Evolutionary conservation across 2,888 invertebrate species (phyloP).

Genomic region (Orgyia antiqua): DNA sequence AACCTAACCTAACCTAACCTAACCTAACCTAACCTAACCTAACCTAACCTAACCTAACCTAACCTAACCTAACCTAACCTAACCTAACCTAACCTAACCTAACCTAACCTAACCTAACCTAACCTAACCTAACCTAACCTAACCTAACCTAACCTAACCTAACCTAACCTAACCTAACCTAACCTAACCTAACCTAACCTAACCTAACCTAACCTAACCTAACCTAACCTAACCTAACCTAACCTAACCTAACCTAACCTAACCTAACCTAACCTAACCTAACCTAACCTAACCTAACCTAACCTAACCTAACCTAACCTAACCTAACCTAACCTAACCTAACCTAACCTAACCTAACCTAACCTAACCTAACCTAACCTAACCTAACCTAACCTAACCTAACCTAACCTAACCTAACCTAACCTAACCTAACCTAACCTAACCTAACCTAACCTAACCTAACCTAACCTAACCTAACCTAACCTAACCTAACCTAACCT

Average conservation of each 20-base stretch:
- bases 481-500: slow-evolving; percentile 7
- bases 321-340: slow-evolving; percentile 11
- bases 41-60: slow-evolving; percentile 15
- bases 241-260: slow-evolving; percentile 11
- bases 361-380: slow-evolving; percentile 5
- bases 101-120: slow-evolving; percentile 13
- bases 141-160: slow-evolving; percentile 20
- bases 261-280: slow-evolving; percentile 12
- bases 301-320: slow-evolving; percentile 12
- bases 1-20: slow-evolving; percentile 22
- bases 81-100: slow-evolving; percentile 12
- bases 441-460: not conserved
- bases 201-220: slow-evolving; percentile 18
- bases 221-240: slow-evolving; percentile 12
- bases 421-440: not conserved
- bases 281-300: slow-evolving; percentile 12
- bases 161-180: slow-evolving; percentile 20
- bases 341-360: slow-evolving; percentile 6
- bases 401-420: not conserved
- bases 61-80: slow-evolving; percentile 14
- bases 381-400: slow-evolving; percentile 10
- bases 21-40: slow-evolving; percentile 20
- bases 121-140: slow-evolving; percentile 19
- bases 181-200: slow-evolving; percentile 19
- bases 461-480: slow-evolving; percentile 1